phyloP scores from a whole-genome alignment of 92 coral and sea anemone species.

The Scolanthus callimorphus region DNA sequence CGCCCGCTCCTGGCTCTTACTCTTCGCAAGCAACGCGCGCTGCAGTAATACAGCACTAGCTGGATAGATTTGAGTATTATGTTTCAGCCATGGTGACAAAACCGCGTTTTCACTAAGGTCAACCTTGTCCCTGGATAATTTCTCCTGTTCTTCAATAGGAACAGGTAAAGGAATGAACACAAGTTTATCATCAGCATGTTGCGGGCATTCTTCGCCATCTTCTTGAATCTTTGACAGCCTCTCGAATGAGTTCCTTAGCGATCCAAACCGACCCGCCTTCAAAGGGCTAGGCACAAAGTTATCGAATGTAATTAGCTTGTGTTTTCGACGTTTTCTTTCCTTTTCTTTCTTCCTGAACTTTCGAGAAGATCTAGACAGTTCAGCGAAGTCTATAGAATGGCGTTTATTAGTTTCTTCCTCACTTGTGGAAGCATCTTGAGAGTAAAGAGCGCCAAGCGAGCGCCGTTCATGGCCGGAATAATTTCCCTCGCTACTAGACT shows the following conservation, averaged over 20 bases:
- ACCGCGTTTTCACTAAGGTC: too few species aligned
- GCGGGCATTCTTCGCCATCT: constrained; percentile 73
- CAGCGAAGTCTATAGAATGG: constrained; percentile 79
- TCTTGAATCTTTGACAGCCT: constrained; percentile 79
- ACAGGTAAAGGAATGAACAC: too few species aligned
- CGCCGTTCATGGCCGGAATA: constrained; percentile 18
- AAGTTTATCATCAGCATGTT: too few species aligned
- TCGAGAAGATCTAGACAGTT: constrained; percentile 45
- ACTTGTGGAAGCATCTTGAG: constrained; percentile 15
- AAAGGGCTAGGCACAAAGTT: constrained; percentile 83
- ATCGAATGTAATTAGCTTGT: constrained; percentile 66
- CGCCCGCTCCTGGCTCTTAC: too few species aligned
- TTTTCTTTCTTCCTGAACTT: constrained; percentile 33
- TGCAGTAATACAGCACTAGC: too few species aligned
- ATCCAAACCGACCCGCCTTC: constrained; percentile 82
- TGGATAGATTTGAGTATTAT: too few species aligned
- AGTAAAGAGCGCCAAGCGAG: constrained; percentile 45
- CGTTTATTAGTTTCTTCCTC: constrained; percentile 38
- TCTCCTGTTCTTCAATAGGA: too few species aligned
- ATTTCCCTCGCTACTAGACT: constrained; percentile 54
- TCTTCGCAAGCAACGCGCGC: too few species aligned
- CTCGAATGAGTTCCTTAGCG: constrained; percentile 81
- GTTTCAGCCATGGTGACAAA: too few species aligned
- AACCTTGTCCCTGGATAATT: too few species aligned
- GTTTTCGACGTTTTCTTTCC: constrained; percentile 24